phyloP scores from a whole-genome alignment of 2,797 vertebrate species.

The Leptodactylus fallax region DNA sequence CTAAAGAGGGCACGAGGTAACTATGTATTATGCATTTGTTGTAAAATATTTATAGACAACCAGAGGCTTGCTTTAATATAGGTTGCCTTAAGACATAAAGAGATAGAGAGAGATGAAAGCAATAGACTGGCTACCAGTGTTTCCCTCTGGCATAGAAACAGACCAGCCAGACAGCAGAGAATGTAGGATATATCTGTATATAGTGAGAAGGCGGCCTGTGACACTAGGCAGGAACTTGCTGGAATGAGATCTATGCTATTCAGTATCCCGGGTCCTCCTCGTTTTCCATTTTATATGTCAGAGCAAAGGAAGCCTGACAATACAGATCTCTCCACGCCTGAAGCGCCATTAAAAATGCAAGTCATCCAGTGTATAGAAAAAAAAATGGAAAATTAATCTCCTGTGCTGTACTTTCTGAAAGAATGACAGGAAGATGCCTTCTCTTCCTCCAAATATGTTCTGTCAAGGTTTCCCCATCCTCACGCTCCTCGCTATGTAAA shows the following conservation, averaged over 20 bases:
- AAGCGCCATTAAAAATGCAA: slow-evolving; percentile 2
- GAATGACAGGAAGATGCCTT: slow-evolving; percentile 25
- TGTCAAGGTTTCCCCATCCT: slow-evolving; percentile 19
- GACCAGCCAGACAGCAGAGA: neutral
- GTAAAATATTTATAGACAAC: too few relatives aligned
- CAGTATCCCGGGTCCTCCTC: neutral
- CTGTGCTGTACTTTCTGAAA: slow-evolving; percentile 30
- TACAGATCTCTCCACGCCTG: neutral
- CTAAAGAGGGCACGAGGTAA: too few relatives aligned
- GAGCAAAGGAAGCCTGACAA: neutral
- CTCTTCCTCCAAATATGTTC: slow-evolving; percentile 36
- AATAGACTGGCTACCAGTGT: neutral
- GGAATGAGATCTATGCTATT: neutral
- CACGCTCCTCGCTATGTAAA: slow-evolving; percentile 31
- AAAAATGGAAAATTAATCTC: slow-evolving; percentile 48
- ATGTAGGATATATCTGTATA: slow-evolving; percentile 1
- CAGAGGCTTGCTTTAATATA: neutral
- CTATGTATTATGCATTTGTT: too few relatives aligned
- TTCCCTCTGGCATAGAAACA: neutral
- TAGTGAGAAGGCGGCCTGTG: neutral
- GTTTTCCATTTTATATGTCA: slow-evolving; percentile 16
- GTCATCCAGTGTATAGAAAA: neutral
- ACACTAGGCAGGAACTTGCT: neutral
- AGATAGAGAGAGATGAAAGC: neutral
- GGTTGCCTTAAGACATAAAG: neutral